A percentile compares a stretch with the other conserved stretches of the same genome.
Conservation (phyloP, 2,888 invertebrate species). For the Quadroppia sp. region DNA sequence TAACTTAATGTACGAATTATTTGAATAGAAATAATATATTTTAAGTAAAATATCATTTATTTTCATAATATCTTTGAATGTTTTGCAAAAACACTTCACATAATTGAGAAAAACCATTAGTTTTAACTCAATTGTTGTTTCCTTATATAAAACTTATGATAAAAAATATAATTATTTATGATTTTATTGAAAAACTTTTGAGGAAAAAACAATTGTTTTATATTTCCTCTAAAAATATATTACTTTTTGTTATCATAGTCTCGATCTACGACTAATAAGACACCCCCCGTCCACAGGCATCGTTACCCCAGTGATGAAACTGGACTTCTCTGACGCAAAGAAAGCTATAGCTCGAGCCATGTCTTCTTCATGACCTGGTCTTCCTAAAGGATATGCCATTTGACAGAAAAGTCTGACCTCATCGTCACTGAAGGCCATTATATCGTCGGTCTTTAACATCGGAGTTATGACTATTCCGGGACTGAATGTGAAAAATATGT, state of each 20-base stretch:
- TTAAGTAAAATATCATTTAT: background rate
- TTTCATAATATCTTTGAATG: background rate
- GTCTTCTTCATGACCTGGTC: background rate
- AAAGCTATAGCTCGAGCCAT: background rate
- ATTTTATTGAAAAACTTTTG: too few relatives aligned
- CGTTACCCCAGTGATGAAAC: background rate
- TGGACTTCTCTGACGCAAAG: background rate
- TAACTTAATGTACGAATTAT: background rate
- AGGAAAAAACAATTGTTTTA: background rate
- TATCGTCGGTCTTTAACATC: background rate
- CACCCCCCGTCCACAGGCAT: slow-evolving; percentile 17
- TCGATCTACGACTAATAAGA: background rate
- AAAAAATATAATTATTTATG: too few relatives aligned
- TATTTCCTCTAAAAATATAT: background rate
- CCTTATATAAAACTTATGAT: too few relatives aligned
- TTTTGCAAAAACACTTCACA: background rate
- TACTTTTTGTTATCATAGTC: background rate
- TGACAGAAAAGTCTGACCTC: background rate
- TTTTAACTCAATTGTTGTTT: too few relatives aligned
- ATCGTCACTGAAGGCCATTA: background rate
- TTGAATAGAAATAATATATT: background rate
- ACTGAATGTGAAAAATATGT: too few relatives aligned
- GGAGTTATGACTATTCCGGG: slow-evolving; percentile 7
- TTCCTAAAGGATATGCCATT: background rate
- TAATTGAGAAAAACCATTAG: too few relatives aligned